Conservation (phyloP, 2,113 vertebrate genomes). For the Gymnarchus niloticus region DNA sequence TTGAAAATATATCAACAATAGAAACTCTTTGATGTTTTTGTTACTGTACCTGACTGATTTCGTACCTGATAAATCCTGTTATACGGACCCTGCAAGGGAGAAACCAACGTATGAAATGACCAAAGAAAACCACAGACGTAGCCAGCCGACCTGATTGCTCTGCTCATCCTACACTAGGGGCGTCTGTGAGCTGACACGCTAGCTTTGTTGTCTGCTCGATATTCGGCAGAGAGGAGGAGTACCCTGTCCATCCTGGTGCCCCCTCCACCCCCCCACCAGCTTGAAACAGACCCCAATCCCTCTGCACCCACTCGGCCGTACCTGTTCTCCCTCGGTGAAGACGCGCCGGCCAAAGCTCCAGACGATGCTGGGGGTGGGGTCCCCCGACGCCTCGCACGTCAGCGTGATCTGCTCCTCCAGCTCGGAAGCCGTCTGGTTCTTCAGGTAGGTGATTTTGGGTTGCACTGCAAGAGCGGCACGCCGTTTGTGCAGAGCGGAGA, state of each 20-base stretch:
- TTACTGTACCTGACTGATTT: conserved; percentile 25
- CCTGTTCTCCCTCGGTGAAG: conserved; percentile 92
- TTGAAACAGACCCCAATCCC: not conserved
- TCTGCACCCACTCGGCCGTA: conserved; percentile 41
- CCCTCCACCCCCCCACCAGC: not conserved
- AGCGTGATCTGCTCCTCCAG: conserved; percentile 86
- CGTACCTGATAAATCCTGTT: conserved; percentile 29
- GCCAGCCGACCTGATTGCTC: not conserved
- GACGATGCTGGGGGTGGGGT: conserved; percentile 88
- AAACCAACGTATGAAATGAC: conserved; percentile 29
- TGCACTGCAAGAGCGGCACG: conserved; percentile 45
- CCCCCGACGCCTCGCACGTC: conserved; percentile 90
- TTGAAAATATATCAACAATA: not conserved
- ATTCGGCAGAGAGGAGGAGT: conserved; percentile 13
- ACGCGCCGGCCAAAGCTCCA: conserved; percentile 82
- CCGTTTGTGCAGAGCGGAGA: not conserved
- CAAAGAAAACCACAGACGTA: not conserved
- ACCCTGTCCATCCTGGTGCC: not conserved
- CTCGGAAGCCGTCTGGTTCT: conserved; percentile 88
- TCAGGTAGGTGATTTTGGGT: conserved; percentile 90
- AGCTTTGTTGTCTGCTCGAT: not conserved
- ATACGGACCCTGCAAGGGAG: conserved; percentile 22
- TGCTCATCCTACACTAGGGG: not conserved
- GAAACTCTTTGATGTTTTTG: not conserved
- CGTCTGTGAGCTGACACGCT: not conserved